These are phyloP conservation scores for Parauchenoglanis punctatus DNA, from an alignment of 2,797 vertebrate genomes.

Conservation along the genomic window DNA sequence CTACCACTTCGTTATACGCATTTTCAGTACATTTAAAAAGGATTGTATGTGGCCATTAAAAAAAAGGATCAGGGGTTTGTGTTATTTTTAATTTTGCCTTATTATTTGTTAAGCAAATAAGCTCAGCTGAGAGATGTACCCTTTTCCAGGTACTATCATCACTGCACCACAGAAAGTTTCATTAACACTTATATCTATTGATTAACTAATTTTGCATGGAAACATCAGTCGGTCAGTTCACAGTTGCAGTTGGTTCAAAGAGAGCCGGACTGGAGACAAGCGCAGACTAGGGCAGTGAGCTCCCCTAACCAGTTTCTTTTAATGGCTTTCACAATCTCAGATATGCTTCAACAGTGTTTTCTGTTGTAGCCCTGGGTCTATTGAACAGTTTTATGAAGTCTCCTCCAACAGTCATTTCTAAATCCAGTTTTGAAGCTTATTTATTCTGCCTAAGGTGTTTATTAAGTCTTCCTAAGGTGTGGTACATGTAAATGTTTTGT, in stretches of 20 bases:
- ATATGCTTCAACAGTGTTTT: not conserved
- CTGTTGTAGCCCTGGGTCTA: not conserved
- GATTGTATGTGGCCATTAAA: too few species aligned
- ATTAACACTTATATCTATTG: not conserved
- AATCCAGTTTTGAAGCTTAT: not conserved
- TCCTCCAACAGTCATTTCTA: not conserved
- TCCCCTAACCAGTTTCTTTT: not conserved
- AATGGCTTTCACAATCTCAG: not conserved
- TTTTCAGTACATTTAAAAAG: not conserved
- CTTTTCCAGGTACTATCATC: not conserved
- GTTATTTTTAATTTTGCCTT: not conserved
- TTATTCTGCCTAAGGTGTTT: not conserved
- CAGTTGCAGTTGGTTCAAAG: not conserved
- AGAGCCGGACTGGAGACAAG: not conserved
- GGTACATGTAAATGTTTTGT: not conserved
- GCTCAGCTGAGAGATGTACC: not conserved
- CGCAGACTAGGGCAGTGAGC: not conserved
- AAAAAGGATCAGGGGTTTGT: too few species aligned
- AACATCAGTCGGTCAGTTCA: not conserved
- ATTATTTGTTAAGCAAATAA: not conserved
- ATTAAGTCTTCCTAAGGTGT: not conserved
- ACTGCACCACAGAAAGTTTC: not conserved
- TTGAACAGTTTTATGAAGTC: not conserved
- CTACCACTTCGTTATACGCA: not conserved
- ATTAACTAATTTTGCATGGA: not conserved